phyloP scores from a whole-genome alignment of 2,113 vertebrate genomes.

The Ramphastos sulfuratus region DNA sequence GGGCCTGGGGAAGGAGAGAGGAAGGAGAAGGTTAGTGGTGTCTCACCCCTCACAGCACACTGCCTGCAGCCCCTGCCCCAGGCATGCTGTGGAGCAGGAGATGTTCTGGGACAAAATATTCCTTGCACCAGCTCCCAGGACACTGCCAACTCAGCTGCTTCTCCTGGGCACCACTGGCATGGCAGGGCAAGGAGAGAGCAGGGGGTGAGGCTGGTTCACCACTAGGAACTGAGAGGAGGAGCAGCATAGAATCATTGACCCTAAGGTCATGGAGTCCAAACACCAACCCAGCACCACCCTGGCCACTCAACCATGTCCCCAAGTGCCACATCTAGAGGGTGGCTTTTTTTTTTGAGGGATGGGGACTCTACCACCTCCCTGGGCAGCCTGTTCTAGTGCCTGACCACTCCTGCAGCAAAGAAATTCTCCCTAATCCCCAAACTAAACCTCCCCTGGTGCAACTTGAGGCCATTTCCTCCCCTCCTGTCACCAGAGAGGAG shows the following conservation, averaged over 20 bases:
- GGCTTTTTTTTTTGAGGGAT: too few relatives aligned
- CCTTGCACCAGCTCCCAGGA: background rate
- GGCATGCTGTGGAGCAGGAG: background rate
- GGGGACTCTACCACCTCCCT: too few relatives aligned
- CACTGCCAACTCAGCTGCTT: rapidly evolving
- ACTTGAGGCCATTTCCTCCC: too few relatives aligned
- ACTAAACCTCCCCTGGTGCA: too few relatives aligned
- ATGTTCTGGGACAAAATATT: background rate
- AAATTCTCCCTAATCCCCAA: too few relatives aligned
- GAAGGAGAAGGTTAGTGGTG: background rate
- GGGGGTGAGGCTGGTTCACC: background rate
- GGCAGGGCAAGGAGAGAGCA: background rate
- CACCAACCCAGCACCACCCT: too few relatives aligned
- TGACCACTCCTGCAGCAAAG: too few relatives aligned
- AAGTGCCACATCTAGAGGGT: too few relatives aligned
- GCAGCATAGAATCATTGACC: background rate
- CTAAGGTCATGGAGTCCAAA: too few relatives aligned
- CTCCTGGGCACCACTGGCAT: background rate
- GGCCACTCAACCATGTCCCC: too few relatives aligned
- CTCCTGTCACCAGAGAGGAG: too few relatives aligned
- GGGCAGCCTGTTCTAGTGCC: too few relatives aligned
- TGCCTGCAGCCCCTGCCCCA: background rate
- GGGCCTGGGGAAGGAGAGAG: slow-evolving; percentile 75
- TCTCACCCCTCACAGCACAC: background rate
- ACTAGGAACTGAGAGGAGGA: background rate